Evolutionary conservation across 2,113 vertebrate species (phyloP), one percentile per base, ranked within the genome.

Genomic region (Pomatorhinus ruficollis): DNA sequence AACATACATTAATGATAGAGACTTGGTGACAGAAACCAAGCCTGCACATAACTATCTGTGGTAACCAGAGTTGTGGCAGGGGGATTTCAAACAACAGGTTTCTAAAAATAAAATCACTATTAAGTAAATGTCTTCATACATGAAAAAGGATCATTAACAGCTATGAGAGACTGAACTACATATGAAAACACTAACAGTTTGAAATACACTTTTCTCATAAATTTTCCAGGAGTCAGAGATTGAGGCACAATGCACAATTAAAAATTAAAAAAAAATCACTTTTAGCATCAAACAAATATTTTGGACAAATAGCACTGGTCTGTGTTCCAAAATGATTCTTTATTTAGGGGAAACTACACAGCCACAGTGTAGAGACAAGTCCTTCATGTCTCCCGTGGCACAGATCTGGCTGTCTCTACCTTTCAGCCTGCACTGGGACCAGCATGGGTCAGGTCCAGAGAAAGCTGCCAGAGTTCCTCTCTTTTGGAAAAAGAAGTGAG

Each of bases 331-430:
- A 72, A 81, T 72, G 20, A 11, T 44, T 8, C 11, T 35, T 89
- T 53, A 13, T 77, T 89, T 40, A 53, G 21, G 33, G 18, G 12
- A 14, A 76, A 68, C 53, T 33, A 40, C 20, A n/a, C 6, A 40
- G 53, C 28, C 27, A 19, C 14, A 18, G 9, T 16, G 35, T 7
- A 24, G 21, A 77, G 45, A 83, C 27, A 72, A 80, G 16, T 37
- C 76, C 28, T 60, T 45, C 10, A 4, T 3, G 4, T 56, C 45
- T 65, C 53, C 70, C 0, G 0, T 7, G 2, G 24, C 20, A 44
- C 40, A 44, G 60, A 37, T 53, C 27, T 66, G 37, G 15, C 19
- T 75, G 22, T n/a, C 28, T 90, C 20, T 50, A 17, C 15, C 83
- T 79, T 79, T 71, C 79, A 79, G 39, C n/a, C 42, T 13, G 8